A percentile compares a stretch with the other conserved stretches of the same genome.
These are phyloP conservation scores for Rhagonycha lutea DNA, from an alignment of 2,888 invertebrate species.

Conservation along the genomic window DNA sequence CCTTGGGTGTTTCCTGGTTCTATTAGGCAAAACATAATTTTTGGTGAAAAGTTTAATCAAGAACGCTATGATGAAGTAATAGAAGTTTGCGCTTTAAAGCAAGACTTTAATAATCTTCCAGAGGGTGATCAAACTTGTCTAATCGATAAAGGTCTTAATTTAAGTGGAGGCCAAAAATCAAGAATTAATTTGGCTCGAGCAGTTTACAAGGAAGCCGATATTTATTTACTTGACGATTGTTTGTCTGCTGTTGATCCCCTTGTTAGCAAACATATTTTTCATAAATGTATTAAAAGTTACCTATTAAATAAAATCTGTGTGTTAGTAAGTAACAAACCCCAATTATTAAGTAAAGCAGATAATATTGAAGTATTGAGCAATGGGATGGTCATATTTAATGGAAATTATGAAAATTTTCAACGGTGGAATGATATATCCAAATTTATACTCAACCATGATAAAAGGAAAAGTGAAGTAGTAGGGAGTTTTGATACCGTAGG, in stretches of 20 bases:
- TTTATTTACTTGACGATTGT: constrained; percentile 78
- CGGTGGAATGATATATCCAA: background rate
- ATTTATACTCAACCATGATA: constrained; percentile 54
- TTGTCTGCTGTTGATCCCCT: constrained; percentile 76
- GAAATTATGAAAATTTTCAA: constrained; percentile 54
- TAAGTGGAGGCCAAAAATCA: constrained; percentile 81
- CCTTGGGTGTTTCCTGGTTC: constrained; percentile 62
- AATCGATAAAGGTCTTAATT: constrained; percentile 75
- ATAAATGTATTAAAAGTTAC: constrained; percentile 66
- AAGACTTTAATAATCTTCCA: constrained; percentile 72
- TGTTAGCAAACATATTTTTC: constrained; percentile 71
- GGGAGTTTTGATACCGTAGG: background rate
- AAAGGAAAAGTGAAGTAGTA: background rate
- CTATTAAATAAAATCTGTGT: constrained; percentile 61
- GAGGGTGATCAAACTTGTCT: constrained; percentile 74
- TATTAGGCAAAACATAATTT: constrained; percentile 75
- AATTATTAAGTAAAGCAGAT: constrained; percentile 57
- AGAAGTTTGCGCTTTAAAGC: constrained; percentile 62
- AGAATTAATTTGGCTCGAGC: constrained; percentile 76
- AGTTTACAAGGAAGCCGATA: constrained; percentile 72
- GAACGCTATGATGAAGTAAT: constrained; percentile 62
- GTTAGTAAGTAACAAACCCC: constrained; percentile 68
- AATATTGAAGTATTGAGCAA: constrained; percentile 62
- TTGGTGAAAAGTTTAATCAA: constrained; percentile 64
- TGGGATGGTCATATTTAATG: constrained; percentile 61